These are phyloP conservation scores for Cotesia typhae DNA, from an alignment of 1,140 invertebrate species.

Conservation along the genomic window DNA sequence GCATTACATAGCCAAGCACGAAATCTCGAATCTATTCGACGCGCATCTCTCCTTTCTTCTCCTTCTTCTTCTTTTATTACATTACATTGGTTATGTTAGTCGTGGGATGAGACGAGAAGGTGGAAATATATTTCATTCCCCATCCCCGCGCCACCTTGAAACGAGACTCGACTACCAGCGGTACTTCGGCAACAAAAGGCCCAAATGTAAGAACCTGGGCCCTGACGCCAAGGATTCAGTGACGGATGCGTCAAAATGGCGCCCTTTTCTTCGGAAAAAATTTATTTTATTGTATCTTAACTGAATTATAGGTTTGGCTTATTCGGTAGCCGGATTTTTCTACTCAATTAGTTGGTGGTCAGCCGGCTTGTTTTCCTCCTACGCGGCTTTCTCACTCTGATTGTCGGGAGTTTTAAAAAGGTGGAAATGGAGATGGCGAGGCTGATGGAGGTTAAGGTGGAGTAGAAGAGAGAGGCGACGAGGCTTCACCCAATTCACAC, in stretches of 20 bases:
- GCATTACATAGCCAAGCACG: constrained; percentile 9
- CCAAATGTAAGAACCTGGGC: constrained; percentile 37
- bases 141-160: neutral
- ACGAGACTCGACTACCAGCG: constrained; percentile 41
- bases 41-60: constrained; percentile 29
- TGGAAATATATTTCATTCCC: constrained; percentile 54
- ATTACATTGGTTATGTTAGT: neutral
- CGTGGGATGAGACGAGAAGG: constrained; percentile 28
- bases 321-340: constrained; percentile 16
- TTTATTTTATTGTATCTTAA: too few relatives aligned
- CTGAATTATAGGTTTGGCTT: neutral
- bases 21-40: constrained; percentile 42
- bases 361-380: neutral
- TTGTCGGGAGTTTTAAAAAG: neutral
- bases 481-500: constrained; percentile 52
- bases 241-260: neutral
- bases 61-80: constrained; percentile 9
- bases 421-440: neutral
- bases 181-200: constrained; percentile 49
- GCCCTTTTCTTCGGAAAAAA: too few relatives aligned
- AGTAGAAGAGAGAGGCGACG: neutral
- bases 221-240: constrained; percentile 14
- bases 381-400: neutral
- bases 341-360: constrained; percentile 25
- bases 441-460: too few relatives aligned